A percentile compares a stretch with the other conserved stretches of the same genome.
These are phyloP conservation scores for Tachina grossa DNA, from an alignment of 2,888 invertebrate genomes.

Conservation along the genomic window DNA sequence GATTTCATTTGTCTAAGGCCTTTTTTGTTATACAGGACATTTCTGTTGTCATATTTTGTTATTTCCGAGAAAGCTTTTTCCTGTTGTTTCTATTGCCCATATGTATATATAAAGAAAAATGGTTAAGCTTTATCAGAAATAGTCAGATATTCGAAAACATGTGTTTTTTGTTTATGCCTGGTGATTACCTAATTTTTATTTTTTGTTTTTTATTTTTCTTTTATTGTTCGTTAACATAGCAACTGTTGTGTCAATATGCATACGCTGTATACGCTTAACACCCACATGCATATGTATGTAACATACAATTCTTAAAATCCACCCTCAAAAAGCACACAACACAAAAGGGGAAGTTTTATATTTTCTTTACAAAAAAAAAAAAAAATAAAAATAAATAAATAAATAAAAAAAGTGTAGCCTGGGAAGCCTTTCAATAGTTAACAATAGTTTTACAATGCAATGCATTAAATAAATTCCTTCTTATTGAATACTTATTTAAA, in stretches of 20 bases:
- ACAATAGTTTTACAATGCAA: background rate
- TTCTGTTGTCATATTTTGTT: constrained; percentile 32
- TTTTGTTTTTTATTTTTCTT: constrained; percentile 52
- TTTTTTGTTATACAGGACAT: constrained; percentile 68
- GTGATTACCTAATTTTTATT: constrained; percentile 60
- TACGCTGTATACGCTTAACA: constrained; percentile 10
- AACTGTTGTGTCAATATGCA: constrained; percentile 44
- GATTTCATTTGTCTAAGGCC: constrained; percentile 67
- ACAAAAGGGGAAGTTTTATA: constrained; percentile 8
- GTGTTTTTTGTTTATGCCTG: constrained; percentile 66
- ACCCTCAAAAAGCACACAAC: constrained; percentile 11
- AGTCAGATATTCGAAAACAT: constrained; percentile 56
- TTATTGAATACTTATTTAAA: background rate
- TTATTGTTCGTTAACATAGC: constrained; percentile 46
- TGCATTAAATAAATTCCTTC: background rate
- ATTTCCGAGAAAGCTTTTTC: constrained; percentile 53
- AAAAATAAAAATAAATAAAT: too few relatives aligned
- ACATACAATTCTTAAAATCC: background rate
- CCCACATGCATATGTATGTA: background rate
- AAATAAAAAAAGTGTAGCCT: background rate
- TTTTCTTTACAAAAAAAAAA: background rate
- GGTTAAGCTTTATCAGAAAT: constrained; percentile 51
- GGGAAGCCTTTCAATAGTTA: constrained; percentile 5
- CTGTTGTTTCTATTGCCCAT: constrained; percentile 31
- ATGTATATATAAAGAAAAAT: background rate